A percentile compares a stretch with the other conserved stretches of the same genome.
These are phyloP conservation scores for Ypsolopha scabrella DNA, from an alignment of 2,888 invertebrate species.

Conservation along the genomic window DNA sequence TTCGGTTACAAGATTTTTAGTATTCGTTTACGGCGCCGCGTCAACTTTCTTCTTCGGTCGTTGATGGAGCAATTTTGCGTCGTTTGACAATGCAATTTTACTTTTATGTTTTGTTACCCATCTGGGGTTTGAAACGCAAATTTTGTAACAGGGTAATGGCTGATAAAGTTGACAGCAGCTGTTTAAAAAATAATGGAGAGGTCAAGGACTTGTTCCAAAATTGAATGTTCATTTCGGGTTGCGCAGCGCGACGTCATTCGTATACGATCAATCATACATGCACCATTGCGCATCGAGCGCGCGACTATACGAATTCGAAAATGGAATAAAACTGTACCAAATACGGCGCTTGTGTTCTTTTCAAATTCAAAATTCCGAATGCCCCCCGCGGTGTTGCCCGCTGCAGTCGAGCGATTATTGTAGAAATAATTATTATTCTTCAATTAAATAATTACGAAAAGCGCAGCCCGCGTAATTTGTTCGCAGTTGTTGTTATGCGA, in stretches of 20 bases:
- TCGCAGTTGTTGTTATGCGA: conserved; percentile 9
- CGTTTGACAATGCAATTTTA: conserved; percentile 45
- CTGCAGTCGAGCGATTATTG: conserved; percentile 12
- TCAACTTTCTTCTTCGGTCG: conserved; percentile 31
- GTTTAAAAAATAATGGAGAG: conserved; percentile 25
- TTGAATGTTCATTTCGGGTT: conserved; percentile 38
- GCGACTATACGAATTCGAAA: conserved; percentile 60
- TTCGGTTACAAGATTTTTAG: conserved; percentile 68
- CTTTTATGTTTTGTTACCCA: conserved; percentile 15
- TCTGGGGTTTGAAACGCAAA: not conserved
- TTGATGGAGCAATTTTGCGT: conserved; percentile 52
- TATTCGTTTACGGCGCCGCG: conserved; percentile 59
- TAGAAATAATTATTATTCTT: conserved; percentile 33
- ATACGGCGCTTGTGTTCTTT: conserved; percentile 56
- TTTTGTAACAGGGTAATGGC: not conserved
- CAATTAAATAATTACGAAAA: conserved; percentile 45
- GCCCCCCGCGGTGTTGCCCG: conserved; percentile 40
- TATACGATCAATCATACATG: conserved; percentile 66
- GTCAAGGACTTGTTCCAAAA: conserved; percentile 55
- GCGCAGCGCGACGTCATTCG: conserved; percentile 45
- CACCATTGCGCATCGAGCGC: conserved; percentile 54
- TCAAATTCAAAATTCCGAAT: conserved; percentile 37
- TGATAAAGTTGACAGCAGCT: conserved; percentile 11
- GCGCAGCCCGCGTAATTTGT: conserved; percentile 27
- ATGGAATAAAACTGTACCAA: conserved; percentile 44